phyloP scores from a whole-genome alignment of 2,888 invertebrate species.

The Tortricodes alternella region DNA sequence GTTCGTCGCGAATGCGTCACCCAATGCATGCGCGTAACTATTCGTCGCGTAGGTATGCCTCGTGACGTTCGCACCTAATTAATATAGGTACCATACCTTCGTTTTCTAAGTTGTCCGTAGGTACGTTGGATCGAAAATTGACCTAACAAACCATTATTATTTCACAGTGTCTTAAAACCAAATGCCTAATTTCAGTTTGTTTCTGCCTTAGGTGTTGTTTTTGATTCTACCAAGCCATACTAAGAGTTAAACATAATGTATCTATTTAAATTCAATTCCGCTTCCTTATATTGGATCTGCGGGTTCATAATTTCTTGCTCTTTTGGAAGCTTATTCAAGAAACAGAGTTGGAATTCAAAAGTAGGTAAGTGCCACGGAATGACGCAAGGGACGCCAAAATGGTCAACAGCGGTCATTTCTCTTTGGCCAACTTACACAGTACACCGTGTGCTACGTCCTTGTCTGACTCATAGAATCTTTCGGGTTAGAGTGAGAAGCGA shows the following conservation, averaged over 20 bases:
- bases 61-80: no score
- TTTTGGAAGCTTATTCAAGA: background rate
- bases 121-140: no score
- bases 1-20: no score
- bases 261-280: slow-evolving; percentile 6
- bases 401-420: slow-evolving; percentile 80
- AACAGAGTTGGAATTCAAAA: slow-evolving; percentile 56
- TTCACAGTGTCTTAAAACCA: no score
- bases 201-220: no score
- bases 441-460: slow-evolving; percentile 26
- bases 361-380: slow-evolving; percentile 51
- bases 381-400: slow-evolving; percentile 76
- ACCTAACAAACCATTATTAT: no score
- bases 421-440: slow-evolving; percentile 79
- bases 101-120: no score
- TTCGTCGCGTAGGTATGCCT: no score
- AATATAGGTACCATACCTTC: no score
- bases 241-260: background rate
- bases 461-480: background rate
- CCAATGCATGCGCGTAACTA: no score
- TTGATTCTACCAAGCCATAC: background rate
- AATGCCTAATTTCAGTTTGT: no score
- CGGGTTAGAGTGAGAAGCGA: slow-evolving; percentile 2
- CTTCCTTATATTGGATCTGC: background rate
- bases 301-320: background rate